These are phyloP conservation scores for Centruroides sculpturatus DNA, from an alignment of 1,140 invertebrate genomes.

Conservation along the genomic window DNA sequence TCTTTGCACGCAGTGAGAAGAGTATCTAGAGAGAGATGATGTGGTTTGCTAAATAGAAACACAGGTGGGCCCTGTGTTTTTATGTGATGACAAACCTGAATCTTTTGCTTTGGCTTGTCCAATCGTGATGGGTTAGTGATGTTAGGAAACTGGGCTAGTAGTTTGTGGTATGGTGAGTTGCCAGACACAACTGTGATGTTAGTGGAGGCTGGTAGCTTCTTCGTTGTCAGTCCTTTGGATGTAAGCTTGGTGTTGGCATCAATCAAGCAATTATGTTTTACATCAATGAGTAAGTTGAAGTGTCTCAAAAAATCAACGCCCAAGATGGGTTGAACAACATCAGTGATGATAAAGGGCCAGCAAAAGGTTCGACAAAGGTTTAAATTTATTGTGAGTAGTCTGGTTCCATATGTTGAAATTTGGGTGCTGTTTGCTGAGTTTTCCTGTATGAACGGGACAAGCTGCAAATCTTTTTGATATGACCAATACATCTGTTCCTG, in stretches of 20 bases:
- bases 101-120: no score
- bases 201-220: no score
- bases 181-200: no score
- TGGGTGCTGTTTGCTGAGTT: not conserved
- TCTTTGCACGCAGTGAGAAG: no score
- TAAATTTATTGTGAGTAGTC: not conserved
- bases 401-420: conserved; percentile 3
- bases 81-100: no score
- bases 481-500: not conserved
- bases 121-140: no score
- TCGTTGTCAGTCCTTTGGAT: not conserved
- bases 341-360: not conserved
- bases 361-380: not conserved
- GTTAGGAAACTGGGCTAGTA: no score
- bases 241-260: conserved; percentile 2
- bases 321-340: conserved; percentile 7
- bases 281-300: conserved; percentile 1
- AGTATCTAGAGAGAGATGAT: no score
- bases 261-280: not conserved
- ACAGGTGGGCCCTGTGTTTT: no score
- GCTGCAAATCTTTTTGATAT: not conserved
- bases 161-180: no score
- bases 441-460: not conserved
- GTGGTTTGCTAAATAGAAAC: no score
- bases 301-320: conserved; percentile 7